Evolutionary conservation across 1,140 invertebrate genomes (phyloP).

Genomic region (Ceratina calcarata): DNA sequence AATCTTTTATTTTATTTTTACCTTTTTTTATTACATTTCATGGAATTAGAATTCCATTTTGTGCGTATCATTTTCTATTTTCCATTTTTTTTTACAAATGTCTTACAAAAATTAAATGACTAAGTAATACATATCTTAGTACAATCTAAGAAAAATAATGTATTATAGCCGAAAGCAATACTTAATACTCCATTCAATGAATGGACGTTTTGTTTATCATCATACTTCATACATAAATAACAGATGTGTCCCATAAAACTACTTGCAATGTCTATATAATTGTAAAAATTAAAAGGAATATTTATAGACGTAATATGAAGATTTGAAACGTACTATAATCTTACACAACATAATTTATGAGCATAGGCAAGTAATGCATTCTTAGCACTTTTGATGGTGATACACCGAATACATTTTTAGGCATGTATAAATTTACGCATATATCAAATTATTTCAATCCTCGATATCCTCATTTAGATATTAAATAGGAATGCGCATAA

Average conservation of each 20-base stretch:
- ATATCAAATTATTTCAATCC: background rate
- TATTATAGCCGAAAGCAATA: slow-evolving; percentile 1
- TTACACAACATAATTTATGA: slow-evolving; percentile 35
- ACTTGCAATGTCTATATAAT: slow-evolving; percentile 25
- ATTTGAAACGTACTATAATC: slow-evolving; percentile 19
- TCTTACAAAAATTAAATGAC: slow-evolving; percentile 11
- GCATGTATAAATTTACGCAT: slow-evolving; percentile 20
- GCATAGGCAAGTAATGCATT: slow-evolving; percentile 24
- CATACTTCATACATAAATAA: slow-evolving; percentile 51
- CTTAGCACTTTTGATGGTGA: slow-evolving; percentile 26
- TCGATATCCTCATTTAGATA: slow-evolving; percentile 8
- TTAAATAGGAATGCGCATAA: slow-evolving; percentile 10
- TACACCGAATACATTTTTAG: slow-evolving; percentile 41
- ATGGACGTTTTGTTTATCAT: slow-evolving; percentile 26
- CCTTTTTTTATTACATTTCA: background rate
- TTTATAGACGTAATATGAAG: slow-evolving; percentile 9
- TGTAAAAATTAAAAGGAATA: slow-evolving; percentile 7
- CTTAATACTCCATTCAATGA: slow-evolving; percentile 15
- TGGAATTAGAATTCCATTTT: slow-evolving; percentile 22
- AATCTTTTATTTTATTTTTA: background rate
- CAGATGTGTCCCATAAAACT: slow-evolving; percentile 21
- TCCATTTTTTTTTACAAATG: background rate
- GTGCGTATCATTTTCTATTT: background rate
- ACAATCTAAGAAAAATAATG: background rate
- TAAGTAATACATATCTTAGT: slow-evolving; percentile 1